Percentiles rank a stretch among this genome's conserved stretches.
These are phyloP conservation scores for Salvelinus fontinalis DNA, from an alignment of 2,113 vertebrate genomes.

Conservation along the genomic window DNA sequence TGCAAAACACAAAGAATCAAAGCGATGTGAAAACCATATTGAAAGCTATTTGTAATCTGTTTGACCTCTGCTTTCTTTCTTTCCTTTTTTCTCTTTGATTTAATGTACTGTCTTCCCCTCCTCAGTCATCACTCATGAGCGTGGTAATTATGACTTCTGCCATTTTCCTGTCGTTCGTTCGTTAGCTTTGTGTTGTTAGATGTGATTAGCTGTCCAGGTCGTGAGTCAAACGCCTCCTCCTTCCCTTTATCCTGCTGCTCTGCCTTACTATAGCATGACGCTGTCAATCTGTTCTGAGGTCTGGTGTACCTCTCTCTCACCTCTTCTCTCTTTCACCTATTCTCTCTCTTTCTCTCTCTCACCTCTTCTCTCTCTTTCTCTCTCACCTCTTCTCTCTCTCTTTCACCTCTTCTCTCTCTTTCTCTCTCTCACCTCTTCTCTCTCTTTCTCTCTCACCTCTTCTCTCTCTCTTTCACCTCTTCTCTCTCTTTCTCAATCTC, in stretches of 20 bases:
- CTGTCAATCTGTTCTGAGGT: background rate
- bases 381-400: no score
- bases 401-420: no score
- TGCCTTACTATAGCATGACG: conserved; percentile 21
- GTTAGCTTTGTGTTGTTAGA: conserved; percentile 76
- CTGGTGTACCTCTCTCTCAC: background rate
- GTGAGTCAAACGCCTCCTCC: conserved; percentile 60
- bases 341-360: background rate
- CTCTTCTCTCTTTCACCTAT: conserved; percentile 20
- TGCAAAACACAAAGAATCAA: conserved; percentile 26
- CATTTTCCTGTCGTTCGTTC: conserved; percentile 73
- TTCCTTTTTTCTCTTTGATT: conserved; percentile 77
- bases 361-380: no score
- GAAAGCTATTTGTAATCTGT: conserved; percentile 73
- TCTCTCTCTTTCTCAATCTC: conserved; percentile 17
- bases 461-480: no score
- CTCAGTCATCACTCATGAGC: conserved; percentile 94
- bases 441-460: no score
- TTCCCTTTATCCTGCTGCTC: conserved; percentile 21
- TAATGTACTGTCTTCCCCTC: conserved; percentile 82
- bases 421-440: no score
- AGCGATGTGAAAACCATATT: conserved; percentile 44
- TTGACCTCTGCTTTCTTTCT: conserved; percentile 73
- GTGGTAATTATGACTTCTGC: conserved; percentile 91
- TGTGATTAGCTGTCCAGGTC: conserved; percentile 71